Base-by-base conservation (phyloP, 1,140 invertebrate species). In the Centruroides sculpturatus region DNA sequence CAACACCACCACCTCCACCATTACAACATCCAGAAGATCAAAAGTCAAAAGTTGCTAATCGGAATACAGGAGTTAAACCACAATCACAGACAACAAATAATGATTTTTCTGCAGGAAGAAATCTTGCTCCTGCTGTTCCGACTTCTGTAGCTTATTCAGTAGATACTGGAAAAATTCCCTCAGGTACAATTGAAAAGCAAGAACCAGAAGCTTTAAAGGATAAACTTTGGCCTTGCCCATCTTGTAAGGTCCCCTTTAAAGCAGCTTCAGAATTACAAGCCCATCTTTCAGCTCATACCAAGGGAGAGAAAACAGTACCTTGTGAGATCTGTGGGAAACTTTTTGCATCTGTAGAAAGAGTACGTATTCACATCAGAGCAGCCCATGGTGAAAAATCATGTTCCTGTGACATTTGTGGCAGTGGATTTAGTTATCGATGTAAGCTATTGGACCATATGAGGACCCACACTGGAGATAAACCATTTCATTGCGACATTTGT, bases 401-500 rank as follows among this genome's bases (percentile, higher is more conserved):
- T 59, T 51, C 65, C 8, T 69, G 68, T 63, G 66, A 67, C 59
- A 66, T 69, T 52, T 70, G 69, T 62, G 69, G 69, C 13, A 68
- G 66, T 55, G 66, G 67, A 10, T 70, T 70, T 55, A 69, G 67
- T 50, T 69, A 70, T 61, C 59, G 66, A 41, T 69, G 68, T 64
- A 69, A 65, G 49, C 57, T 70, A 35, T 13, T 69, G 48, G 69
- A 69, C 58, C 69, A 70, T 51, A 70, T 69, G 68, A 47, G 68
- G 47, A 69, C 67, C 8, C 68, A 69, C 35, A 69, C 68, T 34
- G 69, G 69, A 49, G 69, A 70, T 55, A 70, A 69, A 56, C 69
- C 69, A 41, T 70, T 70, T 51, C 64, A 68, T 34, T 70, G 69
- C 61, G 69, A 70, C 48, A 61, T 68, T 9, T 70, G 69, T 63